Evolutionary conservation across 2,797 vertebrate species (phyloP).

Genomic region (Pseudochirops corinnae): DNA sequence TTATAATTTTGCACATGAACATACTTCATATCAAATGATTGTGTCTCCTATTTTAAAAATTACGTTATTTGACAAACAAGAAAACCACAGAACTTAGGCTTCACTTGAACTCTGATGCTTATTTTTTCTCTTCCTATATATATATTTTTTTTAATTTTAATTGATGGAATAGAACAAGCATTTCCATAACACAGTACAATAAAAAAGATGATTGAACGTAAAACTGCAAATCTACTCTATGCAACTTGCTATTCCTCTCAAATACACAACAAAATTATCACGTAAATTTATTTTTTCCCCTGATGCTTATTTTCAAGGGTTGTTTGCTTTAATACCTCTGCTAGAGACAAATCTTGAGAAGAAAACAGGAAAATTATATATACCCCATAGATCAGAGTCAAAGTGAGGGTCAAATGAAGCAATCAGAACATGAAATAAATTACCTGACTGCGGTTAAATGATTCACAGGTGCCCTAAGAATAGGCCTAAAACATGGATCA

Average conservation of each 20-base stretch:
- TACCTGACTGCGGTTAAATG: background rate
- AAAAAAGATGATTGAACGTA: background rate
- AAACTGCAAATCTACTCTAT: background rate
- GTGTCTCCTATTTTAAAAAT: constrained; percentile 39
- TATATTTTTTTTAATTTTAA: background rate
- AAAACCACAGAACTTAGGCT: background rate
- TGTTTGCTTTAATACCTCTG: constrained; percentile 1
- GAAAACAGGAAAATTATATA: constrained; percentile 17
- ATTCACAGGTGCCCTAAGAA: background rate
- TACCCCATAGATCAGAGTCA: background rate
- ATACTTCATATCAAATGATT: constrained; percentile 27
- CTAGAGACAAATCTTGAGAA: constrained; percentile 14
- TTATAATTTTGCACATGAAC: constrained; percentile 25
- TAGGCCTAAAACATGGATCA: background rate
- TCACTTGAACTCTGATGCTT: background rate
- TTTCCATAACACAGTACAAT: background rate
- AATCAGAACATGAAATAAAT: background rate
- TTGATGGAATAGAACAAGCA: background rate
- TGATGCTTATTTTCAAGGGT: background rate
- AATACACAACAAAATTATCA: background rate
- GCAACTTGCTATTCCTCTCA: background rate
- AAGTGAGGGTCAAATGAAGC: constrained; percentile 4
- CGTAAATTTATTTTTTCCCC: background rate
- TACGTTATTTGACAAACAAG: constrained; percentile 44
- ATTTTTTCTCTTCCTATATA: background rate